Conservation (phyloP, 1,140 invertebrate genomes). For the Radopholus similis region DNA sequence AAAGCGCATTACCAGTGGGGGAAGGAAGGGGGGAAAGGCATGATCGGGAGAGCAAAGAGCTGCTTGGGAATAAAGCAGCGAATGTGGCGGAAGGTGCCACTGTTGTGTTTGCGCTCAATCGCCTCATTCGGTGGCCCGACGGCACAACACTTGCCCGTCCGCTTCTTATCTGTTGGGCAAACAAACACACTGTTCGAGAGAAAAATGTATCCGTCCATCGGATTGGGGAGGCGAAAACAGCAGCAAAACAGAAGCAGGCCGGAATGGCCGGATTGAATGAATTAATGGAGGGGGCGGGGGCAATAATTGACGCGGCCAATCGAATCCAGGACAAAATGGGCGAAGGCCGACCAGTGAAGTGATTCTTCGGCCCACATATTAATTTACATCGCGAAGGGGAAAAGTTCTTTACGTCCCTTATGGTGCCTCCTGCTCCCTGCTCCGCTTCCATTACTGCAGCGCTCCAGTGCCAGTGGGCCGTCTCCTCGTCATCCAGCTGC, state of each 20-base stretch:
- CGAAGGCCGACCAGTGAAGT: not conserved
- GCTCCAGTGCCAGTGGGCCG: slow-evolving; percentile 1
- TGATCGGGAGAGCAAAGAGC: not conserved
- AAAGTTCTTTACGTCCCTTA: slow-evolving; percentile 8
- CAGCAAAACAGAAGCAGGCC: no score
- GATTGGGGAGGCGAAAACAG: not conserved
- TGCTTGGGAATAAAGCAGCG: not conserved
- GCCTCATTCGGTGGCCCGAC: slow-evolving; percentile 15
- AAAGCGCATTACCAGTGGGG: not conserved
- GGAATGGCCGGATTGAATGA: not conserved
- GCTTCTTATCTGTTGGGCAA: slow-evolving; percentile 8
- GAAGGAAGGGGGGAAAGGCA: not conserved
- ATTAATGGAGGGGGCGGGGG: not conserved
- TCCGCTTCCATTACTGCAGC: slow-evolving; percentile 26
- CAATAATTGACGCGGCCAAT: not conserved
- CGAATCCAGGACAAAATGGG: not conserved
- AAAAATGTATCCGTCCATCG: not conserved
- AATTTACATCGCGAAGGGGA: not conserved
- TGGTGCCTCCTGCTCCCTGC: slow-evolving; percentile 2
- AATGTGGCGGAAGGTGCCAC: no score
- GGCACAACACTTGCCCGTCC: not conserved
- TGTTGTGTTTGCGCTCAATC: not conserved
- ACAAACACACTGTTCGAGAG: not conserved
- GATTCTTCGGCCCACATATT: slow-evolving; percentile 2
- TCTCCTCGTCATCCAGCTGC: slow-evolving; percentile 28